Conservation (phyloP, 2,797 vertebrate species). For the Lepus townsendii region DNA sequence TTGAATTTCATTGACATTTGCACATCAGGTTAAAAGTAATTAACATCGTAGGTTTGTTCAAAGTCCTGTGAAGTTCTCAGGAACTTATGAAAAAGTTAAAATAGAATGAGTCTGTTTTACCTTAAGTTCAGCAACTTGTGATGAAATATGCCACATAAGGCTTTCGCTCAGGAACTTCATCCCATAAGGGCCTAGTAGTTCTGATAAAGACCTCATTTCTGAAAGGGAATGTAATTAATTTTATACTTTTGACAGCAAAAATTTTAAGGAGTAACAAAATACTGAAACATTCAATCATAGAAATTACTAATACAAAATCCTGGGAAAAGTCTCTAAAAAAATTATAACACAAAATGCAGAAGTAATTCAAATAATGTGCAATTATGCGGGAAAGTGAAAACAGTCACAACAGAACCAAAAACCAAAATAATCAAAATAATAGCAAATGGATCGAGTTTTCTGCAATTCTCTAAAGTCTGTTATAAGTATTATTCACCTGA, state of each 20-base stretch:
- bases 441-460: neutral
- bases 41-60: conserved; percentile 58
- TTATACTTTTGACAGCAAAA: conserved; percentile 64
- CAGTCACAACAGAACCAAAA: conserved; percentile 36
- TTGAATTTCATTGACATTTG: conserved; percentile 55
- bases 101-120: conserved; percentile 87
- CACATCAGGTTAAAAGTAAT: conserved; percentile 31
- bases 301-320: conserved; percentile 63
- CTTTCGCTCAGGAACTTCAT: conserved; percentile 99
- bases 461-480: conserved; percentile 50
- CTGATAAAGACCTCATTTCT: conserved; percentile 98
- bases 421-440: conserved; percentile 1
- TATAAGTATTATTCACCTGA: conserved; percentile 91
- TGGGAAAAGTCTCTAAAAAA: conserved; percentile 56
- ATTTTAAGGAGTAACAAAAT: conserved; percentile 33
- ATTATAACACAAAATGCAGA: conserved; percentile 20
- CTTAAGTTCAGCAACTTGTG: conserved; percentile 99
- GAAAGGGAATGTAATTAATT: conserved; percentile 82
- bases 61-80: conserved; percentile 52
- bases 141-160: conserved; percentile 99
- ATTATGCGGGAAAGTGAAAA: conserved; percentile 47
- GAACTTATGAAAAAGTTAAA: conserved; percentile 35
- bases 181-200: conserved; percentile 97
- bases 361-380: neutral
- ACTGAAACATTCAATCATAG: neutral